Evolutionary conservation across 2,113 vertebrate genomes (phyloP), one percentile per base, ranked within the genome.

Genomic region (Geococcyx californianus): DNA sequence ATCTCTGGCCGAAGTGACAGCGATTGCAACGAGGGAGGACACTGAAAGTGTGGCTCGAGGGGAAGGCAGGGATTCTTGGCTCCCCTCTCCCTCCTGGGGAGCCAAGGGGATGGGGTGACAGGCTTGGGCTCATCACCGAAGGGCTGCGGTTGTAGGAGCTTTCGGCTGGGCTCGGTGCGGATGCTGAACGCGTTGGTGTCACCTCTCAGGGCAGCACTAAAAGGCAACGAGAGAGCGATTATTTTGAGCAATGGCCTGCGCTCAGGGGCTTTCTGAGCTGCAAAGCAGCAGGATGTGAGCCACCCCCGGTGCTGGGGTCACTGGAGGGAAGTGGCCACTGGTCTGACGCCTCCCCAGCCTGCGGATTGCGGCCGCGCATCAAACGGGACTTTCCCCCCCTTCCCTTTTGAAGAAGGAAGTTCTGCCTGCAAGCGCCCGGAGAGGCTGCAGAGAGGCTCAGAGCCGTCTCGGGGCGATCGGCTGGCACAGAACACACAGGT

Each of bases 271-370:
- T 19, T 13, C 68, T 10, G 1, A 29, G 5, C 59, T n/a, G 87
- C 16, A 3, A 55, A 55, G 54, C 75, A 47, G 87, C 90, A 91
- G 94, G 92, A 87, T 88, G 85, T 74, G 93, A 73, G 44, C 73
- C 2, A 1, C 29, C 75, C 75, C 45, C 2, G 0, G 58, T 3
- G 0, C 84, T 49, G 90, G 85, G 92, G 72, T 96, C 82, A 80
- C 11, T 6, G 85, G 40, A 79, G 84, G 95, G 93, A 91, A 92
- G 96, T 34, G 92, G 77, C 69, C 25, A 9, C 24, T 5, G 11
- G 78, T 67, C 74, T 93, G 84, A 84, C 25, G 81, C 91, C 77
- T 95, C 91, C 87, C 89, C 62, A 89, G 87, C 89, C 75, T 52
- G 42, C 2, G 1, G 13, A 4, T 18, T 55, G 74, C 4, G 14